These are phyloP conservation scores for Alentia gelatinosa DNA, from an alignment of 2,888 invertebrate genomes.

Conservation along the genomic window DNA sequence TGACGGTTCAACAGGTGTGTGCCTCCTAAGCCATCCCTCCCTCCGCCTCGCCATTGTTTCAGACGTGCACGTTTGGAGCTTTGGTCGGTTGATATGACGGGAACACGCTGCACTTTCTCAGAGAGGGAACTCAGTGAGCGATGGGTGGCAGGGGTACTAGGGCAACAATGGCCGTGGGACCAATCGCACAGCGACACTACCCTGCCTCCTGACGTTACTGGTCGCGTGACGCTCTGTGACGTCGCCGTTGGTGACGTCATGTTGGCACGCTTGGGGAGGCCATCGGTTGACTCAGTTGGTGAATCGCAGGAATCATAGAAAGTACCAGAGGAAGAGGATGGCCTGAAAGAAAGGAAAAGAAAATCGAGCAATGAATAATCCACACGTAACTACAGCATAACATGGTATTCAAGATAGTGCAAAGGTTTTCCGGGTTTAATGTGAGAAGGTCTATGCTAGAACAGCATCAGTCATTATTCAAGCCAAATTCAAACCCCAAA, in stretches of 20 bases:
- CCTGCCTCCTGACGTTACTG: not conserved
- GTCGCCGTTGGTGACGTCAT: not conserved
- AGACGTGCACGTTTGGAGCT: not conserved
- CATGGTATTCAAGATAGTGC: no score
- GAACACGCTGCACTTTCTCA: not conserved
- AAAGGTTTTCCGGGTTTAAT: no score
- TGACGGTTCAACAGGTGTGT: not conserved
- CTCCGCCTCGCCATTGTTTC: slow-evolving; percentile 22
- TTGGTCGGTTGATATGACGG: not conserved
- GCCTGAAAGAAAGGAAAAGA: not conserved
- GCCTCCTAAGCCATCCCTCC: not conserved
- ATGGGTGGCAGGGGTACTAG: not conserved
- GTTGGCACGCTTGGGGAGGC: not conserved
- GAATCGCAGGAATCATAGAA: not conserved
- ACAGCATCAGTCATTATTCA: no score
- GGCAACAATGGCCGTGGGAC: not conserved
- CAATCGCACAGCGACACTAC: slow-evolving; percentile 16
- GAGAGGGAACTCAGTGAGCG: not conserved
- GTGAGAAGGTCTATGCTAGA: no score
- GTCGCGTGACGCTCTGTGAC: not conserved
- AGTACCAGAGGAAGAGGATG: not conserved
- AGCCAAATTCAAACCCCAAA: no score
- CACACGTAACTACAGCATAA: no score
- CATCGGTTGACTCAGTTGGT: not conserved
- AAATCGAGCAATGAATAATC: no score